phyloP scores from a whole-genome alignment of 1,140 invertebrate species.

The Hesperophylax magnus region DNA sequence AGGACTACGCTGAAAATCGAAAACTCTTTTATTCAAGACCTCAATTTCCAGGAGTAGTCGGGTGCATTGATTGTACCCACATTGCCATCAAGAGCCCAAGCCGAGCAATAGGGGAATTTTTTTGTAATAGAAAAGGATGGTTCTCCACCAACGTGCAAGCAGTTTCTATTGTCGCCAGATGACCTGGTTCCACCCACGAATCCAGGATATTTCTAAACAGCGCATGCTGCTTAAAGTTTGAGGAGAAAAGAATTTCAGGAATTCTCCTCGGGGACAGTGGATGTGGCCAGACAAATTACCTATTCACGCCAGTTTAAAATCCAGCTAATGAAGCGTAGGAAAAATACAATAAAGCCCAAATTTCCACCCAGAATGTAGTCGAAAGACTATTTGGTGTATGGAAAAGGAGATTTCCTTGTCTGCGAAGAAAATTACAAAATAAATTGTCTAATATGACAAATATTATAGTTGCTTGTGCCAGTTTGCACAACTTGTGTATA shows the following conservation, averaged over 20 bases:
- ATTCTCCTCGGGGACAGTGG: no score
- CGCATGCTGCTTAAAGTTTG: no score
- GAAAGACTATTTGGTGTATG: no score
- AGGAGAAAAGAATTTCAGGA: no score
- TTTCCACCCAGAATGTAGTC: neutral
- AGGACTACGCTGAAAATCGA: no score
- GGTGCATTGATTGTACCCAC: no score
- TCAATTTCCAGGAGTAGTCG: no score
- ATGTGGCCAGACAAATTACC: no score
- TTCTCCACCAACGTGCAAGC: slow-evolving; percentile 64
- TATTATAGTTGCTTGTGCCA: neutral
- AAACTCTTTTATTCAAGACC: no score
- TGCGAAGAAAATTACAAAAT: neutral
- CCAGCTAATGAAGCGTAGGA: neutral
- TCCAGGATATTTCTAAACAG: slow-evolving; percentile 62
- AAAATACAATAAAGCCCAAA: neutral
- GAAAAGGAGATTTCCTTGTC: neutral
- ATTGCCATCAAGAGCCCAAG: no score
- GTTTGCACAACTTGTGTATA: neutral
- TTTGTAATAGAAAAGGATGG: slow-evolving; percentile 62
- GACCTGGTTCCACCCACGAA: slow-evolving; percentile 62
- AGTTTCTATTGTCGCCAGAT: slow-evolving; percentile 61
- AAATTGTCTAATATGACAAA: neutral
- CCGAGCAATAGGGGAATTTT: no score
- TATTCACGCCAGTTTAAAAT: neutral